Evolutionary conservation across 2,113 vertebrate species (phyloP).

Genomic region (Tylochromis polylepis): DNA sequence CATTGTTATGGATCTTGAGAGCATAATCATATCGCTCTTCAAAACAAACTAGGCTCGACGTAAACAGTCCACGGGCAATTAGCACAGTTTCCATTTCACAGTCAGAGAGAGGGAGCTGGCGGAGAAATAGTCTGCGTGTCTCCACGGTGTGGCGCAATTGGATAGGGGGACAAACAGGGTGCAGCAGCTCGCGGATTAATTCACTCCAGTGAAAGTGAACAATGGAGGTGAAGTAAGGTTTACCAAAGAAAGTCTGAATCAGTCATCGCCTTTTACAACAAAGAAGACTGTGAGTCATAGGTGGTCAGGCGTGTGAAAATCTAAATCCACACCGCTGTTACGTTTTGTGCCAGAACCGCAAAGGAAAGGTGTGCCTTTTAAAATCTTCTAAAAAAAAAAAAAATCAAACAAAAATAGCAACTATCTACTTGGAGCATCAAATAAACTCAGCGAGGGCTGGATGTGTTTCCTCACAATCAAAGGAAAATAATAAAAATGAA

Average conservation of each 20-base stretch:
- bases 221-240: conserved; percentile 40
- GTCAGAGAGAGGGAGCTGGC: neutral
- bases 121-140: neutral
- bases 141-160: conserved; percentile 70
- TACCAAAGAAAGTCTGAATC: neutral
- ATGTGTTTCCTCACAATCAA: neutral
- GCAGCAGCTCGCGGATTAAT: conserved; percentile 4
- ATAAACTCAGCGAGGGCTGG: neutral
- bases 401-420: neutral
- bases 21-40: conserved; percentile 38
- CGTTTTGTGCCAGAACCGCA: neutral
- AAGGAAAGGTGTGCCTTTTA: neutral
- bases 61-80: conserved; percentile 34
- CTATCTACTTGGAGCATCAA: neutral
- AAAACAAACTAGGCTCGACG: conserved; percentile 26
- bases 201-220: conserved; percentile 51
- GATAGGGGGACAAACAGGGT: conserved; percentile 39
- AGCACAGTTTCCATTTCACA: neutral
- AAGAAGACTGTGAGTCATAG: conserved; percentile 1
- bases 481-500: neutral
- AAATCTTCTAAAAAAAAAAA: neutral
- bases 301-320: neutral
- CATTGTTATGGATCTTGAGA: conserved; percentile 48
- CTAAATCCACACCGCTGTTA: neutral
- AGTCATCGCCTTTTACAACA: conserved; percentile 10